Conservation (phyloP, 2,888 invertebrate genomes). For the Tipula vernalis region DNA sequence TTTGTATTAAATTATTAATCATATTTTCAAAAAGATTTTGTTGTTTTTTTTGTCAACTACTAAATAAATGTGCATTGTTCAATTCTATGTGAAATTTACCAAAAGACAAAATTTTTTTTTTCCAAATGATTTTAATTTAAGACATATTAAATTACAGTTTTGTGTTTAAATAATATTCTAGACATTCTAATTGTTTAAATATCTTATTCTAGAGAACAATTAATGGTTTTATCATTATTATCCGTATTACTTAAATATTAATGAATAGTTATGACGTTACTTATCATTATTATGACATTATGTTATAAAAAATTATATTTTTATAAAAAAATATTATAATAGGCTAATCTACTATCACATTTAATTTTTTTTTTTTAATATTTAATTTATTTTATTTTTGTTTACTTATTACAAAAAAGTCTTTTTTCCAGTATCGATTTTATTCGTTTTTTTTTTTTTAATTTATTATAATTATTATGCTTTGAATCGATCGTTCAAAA, state of each 20-base stretch:
- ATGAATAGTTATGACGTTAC: background rate
- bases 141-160: background rate
- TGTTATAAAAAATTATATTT: background rate
- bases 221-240: background rate
- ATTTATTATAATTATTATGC: background rate
- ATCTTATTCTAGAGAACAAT: background rate
- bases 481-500: background rate
- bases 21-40: background rate
- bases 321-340: background rate
- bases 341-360: background rate
- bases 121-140: background rate
- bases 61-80: background rate
- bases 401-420: background rate
- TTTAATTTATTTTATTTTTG: background rate
- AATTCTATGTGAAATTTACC: background rate
- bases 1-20: background rate
- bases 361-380: background rate
- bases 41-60: background rate
- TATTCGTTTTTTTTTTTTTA: background rate
- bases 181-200: background rate
- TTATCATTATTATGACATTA: background rate
- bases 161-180: background rate
- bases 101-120: background rate
- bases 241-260: background rate
- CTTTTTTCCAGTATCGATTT: background rate